Percentiles rank a stretch among this genome's conserved stretches.
These are phyloP conservation scores for Semotilus atromaculatus DNA, from an alignment of 2,797 vertebrate genomes.

Conservation along the genomic window DNA sequence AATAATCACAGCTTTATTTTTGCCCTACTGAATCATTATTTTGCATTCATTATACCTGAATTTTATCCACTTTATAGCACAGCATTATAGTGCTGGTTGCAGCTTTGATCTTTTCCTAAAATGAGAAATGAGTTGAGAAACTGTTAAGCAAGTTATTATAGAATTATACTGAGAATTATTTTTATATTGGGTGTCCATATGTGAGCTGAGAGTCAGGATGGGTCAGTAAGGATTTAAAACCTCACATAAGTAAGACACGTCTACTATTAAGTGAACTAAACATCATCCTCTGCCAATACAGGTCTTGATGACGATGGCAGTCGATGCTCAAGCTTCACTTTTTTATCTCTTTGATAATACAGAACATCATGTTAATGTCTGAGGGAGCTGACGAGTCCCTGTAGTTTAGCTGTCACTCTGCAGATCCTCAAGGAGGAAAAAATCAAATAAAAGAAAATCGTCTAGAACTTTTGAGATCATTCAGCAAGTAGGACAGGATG, in stretches of 20 bases:
- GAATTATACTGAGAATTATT: neutral
- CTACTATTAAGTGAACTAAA: constrained; percentile 6
- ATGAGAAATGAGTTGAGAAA: neutral
- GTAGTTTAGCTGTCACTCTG: constrained; percentile 27
- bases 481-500: constrained; percentile 21
- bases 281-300: neutral
- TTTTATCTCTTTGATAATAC: constrained; percentile 27
- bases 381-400: constrained; percentile 23
- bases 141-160: neutral
- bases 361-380: constrained; percentile 45
- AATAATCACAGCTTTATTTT: constrained; percentile 54
- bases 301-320: neutral
- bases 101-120: neutral
- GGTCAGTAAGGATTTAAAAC: neutral
- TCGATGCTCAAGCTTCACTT: neutral
- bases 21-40: constrained; percentile 3
- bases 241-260: neutral
- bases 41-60: neutral
- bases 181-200: neutral
- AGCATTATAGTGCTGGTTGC: neutral
- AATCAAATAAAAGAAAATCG: neutral
- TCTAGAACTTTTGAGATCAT: constrained; percentile 39
- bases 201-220: neutral
- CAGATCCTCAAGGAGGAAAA: constrained; percentile 16
- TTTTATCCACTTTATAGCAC: neutral